Base-by-base conservation (phyloP, 2,113 vertebrate genomes). In the Gambusia affinis region DNA sequence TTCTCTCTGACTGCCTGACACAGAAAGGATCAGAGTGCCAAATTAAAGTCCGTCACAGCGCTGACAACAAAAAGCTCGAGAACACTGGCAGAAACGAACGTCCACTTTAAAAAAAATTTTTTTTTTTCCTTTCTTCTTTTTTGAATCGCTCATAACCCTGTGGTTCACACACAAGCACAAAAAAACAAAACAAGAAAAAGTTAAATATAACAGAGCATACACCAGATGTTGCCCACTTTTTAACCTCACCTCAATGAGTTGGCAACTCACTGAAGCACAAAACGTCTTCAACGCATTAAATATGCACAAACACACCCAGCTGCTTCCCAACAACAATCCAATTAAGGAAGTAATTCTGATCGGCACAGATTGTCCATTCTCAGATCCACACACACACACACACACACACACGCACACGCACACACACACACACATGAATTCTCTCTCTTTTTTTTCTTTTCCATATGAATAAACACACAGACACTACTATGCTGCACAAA, bases 261-360 rank as follows among this genome's bases (percentile, higher is more conserved):
- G 82, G 80, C 78, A 60, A 82, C 64, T 89, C 74, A 80, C 82
- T 75, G 83, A 76, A 84, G 72, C 47, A 64, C 51, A 57, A 33
- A 37, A 70, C 57, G 35, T 68, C n/a, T 51, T 60, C 14, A 35
- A 72, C 44, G 63, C 54, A 78, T 3, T 5, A 73, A 31, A 75
- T 67, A 85, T 60, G 79, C 33, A 66, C 69, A 77, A 44, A 72
- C 51, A 70, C 60, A 70, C 30, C 37, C 70, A 65, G 47, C 3
- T 4, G 77, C 30, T 77, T 66, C 29, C 33, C 35, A 78, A 73
- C 83, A 85, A 85, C 81, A 81, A 85, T 78, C 76, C 70, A 85
- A 68, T 87, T 89, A 78, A 71, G 37, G 84, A 47, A 60, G 14
- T 60, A 64, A 77, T 81, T 85, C 67, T 85, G 85, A 87, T 83